Evolutionary conservation across 2,797 vertebrate species (phyloP).

Genomic region (Propithecus deckenii): DNA sequence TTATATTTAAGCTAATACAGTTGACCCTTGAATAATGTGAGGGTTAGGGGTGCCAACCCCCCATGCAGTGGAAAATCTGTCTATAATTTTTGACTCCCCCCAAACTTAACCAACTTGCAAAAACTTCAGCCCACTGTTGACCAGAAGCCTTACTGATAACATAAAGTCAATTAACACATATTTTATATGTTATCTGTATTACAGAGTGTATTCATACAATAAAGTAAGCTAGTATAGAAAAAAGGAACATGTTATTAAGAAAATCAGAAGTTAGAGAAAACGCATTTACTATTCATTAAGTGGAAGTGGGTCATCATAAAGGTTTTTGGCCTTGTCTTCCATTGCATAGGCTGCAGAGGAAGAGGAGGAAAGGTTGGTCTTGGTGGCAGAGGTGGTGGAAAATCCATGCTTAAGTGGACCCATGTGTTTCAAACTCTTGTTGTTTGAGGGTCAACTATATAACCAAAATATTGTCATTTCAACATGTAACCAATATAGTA

Average conservation of each 20-base stretch:
- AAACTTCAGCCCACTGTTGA: not conserved
- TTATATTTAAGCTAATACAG: not conserved
- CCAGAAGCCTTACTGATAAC: not conserved
- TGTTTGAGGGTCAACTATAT: not conserved
- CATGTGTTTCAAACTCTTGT: not conserved
- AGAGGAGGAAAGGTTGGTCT: not conserved
- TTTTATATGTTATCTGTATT: not conserved
- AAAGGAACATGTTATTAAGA: not conserved
- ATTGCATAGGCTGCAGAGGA: not conserved
- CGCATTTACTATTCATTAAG: not conserved
- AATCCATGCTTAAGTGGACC: not conserved
- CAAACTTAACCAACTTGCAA: not conserved
- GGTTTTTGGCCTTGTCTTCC: not conserved
- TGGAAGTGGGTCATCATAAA: not conserved
- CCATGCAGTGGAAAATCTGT: not conserved
- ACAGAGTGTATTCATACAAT: not conserved
- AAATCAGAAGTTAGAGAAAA: not conserved
- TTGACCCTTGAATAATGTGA: not conserved
- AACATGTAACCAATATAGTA: not conserved
- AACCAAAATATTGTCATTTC: not conserved
- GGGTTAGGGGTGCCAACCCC: too few relatives aligned
- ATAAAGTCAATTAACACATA: not conserved
- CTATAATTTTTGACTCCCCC: not conserved
- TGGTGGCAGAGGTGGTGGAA: not conserved
- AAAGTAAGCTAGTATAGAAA: not conserved